These are phyloP conservation scores for Phortica okadai DNA, from an alignment of 2,888 invertebrate species.

Conservation along the genomic window DNA sequence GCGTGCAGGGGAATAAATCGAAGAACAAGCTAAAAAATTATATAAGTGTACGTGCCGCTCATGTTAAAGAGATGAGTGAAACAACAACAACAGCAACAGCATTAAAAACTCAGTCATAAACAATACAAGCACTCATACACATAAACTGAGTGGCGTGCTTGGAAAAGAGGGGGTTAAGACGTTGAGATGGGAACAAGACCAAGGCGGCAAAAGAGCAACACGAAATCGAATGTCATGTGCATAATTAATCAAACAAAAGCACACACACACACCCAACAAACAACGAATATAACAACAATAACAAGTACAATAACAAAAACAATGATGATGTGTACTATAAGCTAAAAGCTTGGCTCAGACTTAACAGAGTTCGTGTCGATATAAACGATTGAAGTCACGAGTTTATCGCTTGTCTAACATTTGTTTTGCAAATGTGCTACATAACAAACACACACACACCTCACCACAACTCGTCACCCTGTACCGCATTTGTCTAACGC, in stretches of 20 bases:
- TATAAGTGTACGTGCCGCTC: neutral
- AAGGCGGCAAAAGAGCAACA: neutral
- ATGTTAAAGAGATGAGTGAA: neutral
- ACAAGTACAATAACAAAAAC: neutral
- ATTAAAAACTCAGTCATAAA: neutral
- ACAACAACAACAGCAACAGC: neutral
- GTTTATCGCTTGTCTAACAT: slow-evolving; percentile 35
- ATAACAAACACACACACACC: neutral
- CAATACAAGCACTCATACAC: neutral
- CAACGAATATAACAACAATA: neutral
- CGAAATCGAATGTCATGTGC: slow-evolving; percentile 23
- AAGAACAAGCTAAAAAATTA: neutral
- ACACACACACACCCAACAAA: no score
- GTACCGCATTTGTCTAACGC: neutral
- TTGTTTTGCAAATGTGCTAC: slow-evolving; percentile 33
- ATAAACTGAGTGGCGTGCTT: no score
- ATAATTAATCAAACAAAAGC: slow-evolving; percentile 25
- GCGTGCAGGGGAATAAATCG: neutral
- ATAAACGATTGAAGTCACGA: slow-evolving; percentile 37
- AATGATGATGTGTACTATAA: neutral
- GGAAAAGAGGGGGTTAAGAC: no score
- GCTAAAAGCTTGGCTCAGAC: neutral
- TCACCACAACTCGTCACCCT: neutral
- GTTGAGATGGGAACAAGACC: no score
- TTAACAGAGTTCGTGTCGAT: slow-evolving; percentile 7